phyloP scores from a whole-genome alignment of 1,140 invertebrate species.

The Asobara japonica region DNA sequence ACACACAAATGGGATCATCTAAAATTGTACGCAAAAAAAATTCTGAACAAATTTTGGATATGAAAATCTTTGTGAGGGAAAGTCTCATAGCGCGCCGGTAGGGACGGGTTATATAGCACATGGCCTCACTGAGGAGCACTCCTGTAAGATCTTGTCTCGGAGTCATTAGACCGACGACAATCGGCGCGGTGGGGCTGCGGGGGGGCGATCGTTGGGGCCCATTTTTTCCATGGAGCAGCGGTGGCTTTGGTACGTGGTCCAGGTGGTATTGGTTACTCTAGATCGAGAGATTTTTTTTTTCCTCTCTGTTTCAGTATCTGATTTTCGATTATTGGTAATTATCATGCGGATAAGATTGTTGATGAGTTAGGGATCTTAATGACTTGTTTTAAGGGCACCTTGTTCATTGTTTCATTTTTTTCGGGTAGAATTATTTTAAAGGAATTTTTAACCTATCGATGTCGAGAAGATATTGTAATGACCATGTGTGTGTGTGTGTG shows the following conservation, averaged over 20 bases:
- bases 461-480: too few relatives aligned
- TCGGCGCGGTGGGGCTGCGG: slow-evolving; percentile 39
- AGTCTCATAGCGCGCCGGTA: too few relatives aligned
- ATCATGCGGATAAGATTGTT: neutral
- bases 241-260: slow-evolving; percentile 41
- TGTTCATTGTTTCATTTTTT: too few relatives aligned
- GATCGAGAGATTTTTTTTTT: neutral
- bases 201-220: slow-evolving; percentile 17
- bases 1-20: too few relatives aligned
- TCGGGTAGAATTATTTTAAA: too few relatives aligned
- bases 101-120: too few relatives aligned
- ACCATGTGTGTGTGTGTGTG: too few relatives aligned
- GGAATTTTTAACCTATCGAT: too few relatives aligned
- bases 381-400: slow-evolving; percentile 39
- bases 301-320: neutral
- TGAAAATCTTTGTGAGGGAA: too few relatives aligned
- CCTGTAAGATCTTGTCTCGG: slow-evolving; percentile 49
- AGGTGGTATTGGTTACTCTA: slow-evolving; percentile 9
- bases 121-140: slow-evolving; percentile 25
- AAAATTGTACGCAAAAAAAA: too few relatives aligned
- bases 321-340: slow-evolving; percentile 7
- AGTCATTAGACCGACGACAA: slow-evolving; percentile 56
- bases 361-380: neutral
- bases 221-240: slow-evolving; percentile 31
- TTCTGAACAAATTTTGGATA: too few relatives aligned